phyloP scores from a whole-genome alignment of 2,888 invertebrate species.

The Meganola albula region DNA sequence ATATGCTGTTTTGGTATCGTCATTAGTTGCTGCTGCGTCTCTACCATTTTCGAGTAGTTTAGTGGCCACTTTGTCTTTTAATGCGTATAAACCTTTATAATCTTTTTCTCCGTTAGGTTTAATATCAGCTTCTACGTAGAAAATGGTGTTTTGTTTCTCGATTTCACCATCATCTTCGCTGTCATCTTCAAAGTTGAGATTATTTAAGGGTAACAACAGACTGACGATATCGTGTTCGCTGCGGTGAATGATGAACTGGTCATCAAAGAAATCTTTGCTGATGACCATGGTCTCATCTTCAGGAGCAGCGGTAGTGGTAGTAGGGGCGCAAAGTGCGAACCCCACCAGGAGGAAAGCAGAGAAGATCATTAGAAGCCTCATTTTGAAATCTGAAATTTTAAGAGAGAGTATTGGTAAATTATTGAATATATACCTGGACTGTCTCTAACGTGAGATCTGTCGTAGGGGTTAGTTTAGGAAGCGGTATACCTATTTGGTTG shows the following conservation, averaged over 20 bases:
- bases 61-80: slow-evolving; percentile 27
- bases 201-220: slow-evolving; percentile 35
- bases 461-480: no score
- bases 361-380: no score
- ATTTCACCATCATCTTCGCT: slow-evolving; percentile 17
- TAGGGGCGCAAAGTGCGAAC: no score
- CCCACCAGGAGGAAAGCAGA: no score
- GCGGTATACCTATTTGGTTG: no score
- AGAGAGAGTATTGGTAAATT: no score
- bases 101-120: slow-evolving; percentile 23
- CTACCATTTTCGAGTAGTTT: slow-evolving; percentile 41
- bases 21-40: slow-evolving; percentile 34
- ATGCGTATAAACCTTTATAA: slow-evolving; percentile 37
- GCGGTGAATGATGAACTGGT: no score
- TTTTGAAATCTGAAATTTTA: no score
- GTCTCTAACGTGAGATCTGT: no score
- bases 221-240: slow-evolving; percentile 39
- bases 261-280: slow-evolving; percentile 18
- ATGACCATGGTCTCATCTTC: slow-evolving; percentile 26
- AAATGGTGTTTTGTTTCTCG: slow-evolving; percentile 21
- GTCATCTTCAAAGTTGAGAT: slow-evolving; percentile 33
- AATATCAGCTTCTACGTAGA: slow-evolving; percentile 38
- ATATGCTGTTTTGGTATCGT: slow-evolving; percentile 33
- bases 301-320: no score
- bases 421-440: no score